Evolutionary conservation across 2,888 invertebrate genomes (phyloP).

Genomic region (Papilio demoleus): DNA sequence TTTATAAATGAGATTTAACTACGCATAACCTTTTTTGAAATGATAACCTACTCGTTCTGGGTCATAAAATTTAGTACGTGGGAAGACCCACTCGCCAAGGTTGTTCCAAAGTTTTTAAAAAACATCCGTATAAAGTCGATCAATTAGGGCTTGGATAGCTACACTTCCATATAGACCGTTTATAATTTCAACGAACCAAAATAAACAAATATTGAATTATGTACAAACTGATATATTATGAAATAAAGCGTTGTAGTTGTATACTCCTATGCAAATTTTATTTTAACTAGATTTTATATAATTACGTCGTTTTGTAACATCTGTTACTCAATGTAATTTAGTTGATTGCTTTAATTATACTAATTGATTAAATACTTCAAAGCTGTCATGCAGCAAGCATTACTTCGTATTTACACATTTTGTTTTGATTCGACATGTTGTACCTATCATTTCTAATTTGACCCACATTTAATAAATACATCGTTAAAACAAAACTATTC

Average conservation of each 20-base stretch:
- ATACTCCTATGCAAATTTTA: background rate
- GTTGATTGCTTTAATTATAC: slow-evolving; percentile 13
- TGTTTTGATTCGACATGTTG: background rate
- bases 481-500: background rate
- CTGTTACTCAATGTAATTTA: background rate
- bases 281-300: background rate
- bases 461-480: background rate
- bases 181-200: background rate
- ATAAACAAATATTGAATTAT: background rate
- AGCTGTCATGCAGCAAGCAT: background rate
- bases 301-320: background rate
- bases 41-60: slow-evolving; percentile 29
- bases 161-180: background rate
- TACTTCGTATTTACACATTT: background rate
- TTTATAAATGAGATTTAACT: slow-evolving; percentile 6
- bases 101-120: slow-evolving; percentile 44
- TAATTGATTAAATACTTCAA: background rate
- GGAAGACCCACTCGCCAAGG: slow-evolving; percentile 56
- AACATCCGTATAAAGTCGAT: slow-evolving; percentile 18
- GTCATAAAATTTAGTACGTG: slow-evolving; percentile 52
- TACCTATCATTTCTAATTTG: background rate
- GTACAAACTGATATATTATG: no score
- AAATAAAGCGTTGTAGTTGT: no score
- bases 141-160: background rate
- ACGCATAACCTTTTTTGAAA: slow-evolving; percentile 28